These are phyloP conservation scores for Micronycteris hirsuta DNA, from an alignment of 2,113 vertebrate genomes.

Conservation along the genomic window DNA sequence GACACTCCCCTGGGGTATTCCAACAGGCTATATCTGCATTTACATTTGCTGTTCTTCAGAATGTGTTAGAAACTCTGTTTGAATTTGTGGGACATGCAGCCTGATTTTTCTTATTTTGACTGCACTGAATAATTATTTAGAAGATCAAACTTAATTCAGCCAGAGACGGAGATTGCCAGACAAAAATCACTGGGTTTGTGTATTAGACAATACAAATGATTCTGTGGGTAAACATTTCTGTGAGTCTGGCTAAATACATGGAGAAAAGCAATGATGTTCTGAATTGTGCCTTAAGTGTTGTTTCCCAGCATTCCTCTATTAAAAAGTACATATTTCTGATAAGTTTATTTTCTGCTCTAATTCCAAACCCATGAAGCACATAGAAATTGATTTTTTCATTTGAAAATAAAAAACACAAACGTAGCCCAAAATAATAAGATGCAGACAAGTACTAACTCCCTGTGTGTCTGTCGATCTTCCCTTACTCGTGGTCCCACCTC, in stretches of 20 bases:
- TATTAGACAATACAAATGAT: conserved; percentile 31
- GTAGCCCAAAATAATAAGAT: not conserved
- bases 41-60: not conserved
- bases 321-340: not conserved
- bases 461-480: not conserved
- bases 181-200: conserved; percentile 29
- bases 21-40: not conserved
- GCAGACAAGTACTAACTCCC: not conserved
- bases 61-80: not conserved
- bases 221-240: conserved; percentile 43
- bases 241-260: not conserved
- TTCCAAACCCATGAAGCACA: not conserved
- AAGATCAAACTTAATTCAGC: not conserved
- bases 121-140: not conserved
- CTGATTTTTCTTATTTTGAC: conserved; percentile 5
- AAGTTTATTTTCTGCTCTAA: conserved; percentile 26
- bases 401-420: not conserved
- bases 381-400: not conserved
- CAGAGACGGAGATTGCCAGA: not conserved
- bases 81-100: not conserved
- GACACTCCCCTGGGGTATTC: not conserved
- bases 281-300: conserved; percentile 17
- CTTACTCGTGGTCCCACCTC: not conserved
- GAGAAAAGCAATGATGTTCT: not conserved
- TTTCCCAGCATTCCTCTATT: not conserved